Evolutionary conservation across 2,113 vertebrate species (phyloP), one percentile per base, ranked within the genome.

Genomic region (Phyllopteryx taeniolatus): DNA sequence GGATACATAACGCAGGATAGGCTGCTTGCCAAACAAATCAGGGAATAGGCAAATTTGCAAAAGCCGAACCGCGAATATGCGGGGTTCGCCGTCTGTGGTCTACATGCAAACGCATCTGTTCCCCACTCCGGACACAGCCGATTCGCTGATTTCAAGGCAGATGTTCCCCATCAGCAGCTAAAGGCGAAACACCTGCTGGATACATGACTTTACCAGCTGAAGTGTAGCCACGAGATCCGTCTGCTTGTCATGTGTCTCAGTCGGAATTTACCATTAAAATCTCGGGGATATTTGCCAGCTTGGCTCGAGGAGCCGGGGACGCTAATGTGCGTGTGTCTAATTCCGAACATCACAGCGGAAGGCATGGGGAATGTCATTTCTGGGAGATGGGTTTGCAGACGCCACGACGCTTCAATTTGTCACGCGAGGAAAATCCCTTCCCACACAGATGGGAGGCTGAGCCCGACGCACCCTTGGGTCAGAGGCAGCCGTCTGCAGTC

Each of bases 361-460:
- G 19, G 35, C 39, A 8, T 12, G 39, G 39, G 11, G 39, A 27
- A 66, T 46, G 63, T 66, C n/a, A 66, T 47, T 66, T 46, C 14
- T 27, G 19, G 9, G 49, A 68, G 66, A 51, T 22, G 47, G 43
- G 35, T 35, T 35, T 53, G 67, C 71, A 79, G 73, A 76, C 42
- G 9, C 71, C 22, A 14, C 62, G 72, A 71, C 51, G 71, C 72
- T 42, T 82, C 66, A 68, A 78, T 83, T 82, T 73, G 69, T 77
- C 71, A 81, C 72, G 73, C 68, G 74, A n/a, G 64, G 75, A 81
- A 75, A 84, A 85, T 80, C 83, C 83, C 67, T 70, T 70, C 79
- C 78, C 75, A 82, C 79, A 80, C 80, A 82, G 62, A 74, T 10
- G 35, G 31, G 75, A 81, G 78, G 71, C 72, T 74, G 67, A 73